Percentiles rank a stretch among this genome's conserved stretches.
Evolutionary conservation across 1,140 invertebrate species (phyloP).

Genomic region (Delia radicum): DNA sequence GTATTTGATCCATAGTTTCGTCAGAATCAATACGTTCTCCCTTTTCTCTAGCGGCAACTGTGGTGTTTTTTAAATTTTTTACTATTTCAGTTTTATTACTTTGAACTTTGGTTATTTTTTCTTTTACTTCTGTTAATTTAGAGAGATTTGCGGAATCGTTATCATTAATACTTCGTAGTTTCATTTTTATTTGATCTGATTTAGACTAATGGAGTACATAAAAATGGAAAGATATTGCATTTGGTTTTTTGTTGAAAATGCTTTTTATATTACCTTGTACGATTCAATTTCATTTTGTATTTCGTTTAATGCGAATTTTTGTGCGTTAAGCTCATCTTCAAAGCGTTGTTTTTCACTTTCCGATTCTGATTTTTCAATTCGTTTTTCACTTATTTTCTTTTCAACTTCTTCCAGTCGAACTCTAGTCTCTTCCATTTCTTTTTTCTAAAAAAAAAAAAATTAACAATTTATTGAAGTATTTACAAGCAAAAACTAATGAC

Average conservation of each 20-base stretch:
- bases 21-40: constrained; percentile 39
- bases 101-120: neutral
- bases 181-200: neutral
- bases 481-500: too few species aligned
- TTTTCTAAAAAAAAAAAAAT: too few species aligned
- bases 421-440: constrained; percentile 43
- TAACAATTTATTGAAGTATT: too few species aligned
- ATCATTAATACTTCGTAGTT: neutral
- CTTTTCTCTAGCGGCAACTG: constrained; percentile 27
- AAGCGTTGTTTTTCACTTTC: constrained; percentile 15
- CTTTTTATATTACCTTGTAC: neutral
- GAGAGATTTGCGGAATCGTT: neutral
- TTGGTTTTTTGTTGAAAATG: neutral
- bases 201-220: neutral
- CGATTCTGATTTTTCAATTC: neutral
- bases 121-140: constrained; percentile 26
- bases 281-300: constrained; percentile 22
- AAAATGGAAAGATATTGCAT: neutral
- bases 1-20: constrained; percentile 32
- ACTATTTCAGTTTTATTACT: neutral
- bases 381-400: constrained; percentile 5
- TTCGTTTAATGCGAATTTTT: neutral
- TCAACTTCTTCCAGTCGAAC: constrained; percentile 36
- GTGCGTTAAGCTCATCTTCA: constrained; percentile 11
- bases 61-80: neutral